Percentiles rank a stretch among this genome's conserved stretches.
Evolutionary conservation across 2,888 invertebrate genomes (phyloP).

Genomic region (Caenorhabditis uteleia): DNA sequence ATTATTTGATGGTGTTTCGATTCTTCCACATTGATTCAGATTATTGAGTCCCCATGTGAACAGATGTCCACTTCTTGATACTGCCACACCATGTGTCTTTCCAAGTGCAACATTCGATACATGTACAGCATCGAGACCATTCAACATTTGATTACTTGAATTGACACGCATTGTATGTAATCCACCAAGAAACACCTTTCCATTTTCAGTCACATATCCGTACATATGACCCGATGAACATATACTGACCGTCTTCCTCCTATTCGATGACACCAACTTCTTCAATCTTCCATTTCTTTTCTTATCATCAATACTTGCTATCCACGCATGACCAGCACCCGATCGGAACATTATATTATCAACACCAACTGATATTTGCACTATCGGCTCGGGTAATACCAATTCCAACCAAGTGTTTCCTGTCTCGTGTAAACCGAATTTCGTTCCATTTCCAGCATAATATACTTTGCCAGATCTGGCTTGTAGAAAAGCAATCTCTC

Average conservation of each 20-base stretch:
- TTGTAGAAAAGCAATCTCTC: slow-evolving; percentile 90
- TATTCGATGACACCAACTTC: slow-evolving; percentile 35
- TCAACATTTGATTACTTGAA: slow-evolving; percentile 42
- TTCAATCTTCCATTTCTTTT: slow-evolving; percentile 42
- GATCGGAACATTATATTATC: slow-evolving; percentile 60
- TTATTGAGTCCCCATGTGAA: slow-evolving; percentile 97
- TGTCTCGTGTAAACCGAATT: slow-evolving; percentile 75
- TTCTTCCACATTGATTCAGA: slow-evolving; percentile 89
- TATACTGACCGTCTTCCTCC: slow-evolving; percentile 72
- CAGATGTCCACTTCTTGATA: slow-evolving; percentile 86
- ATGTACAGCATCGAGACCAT: slow-evolving; percentile 35
- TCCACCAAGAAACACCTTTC: slow-evolving; percentile 81
- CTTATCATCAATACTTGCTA: slow-evolving; percentile 55
- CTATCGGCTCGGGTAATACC: slow-evolving; percentile 60
- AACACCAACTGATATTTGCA: slow-evolving; percentile 55
- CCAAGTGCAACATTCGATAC: slow-evolving; percentile 81
- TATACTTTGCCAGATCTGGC: slow-evolving; percentile 89
- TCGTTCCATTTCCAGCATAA: slow-evolving; percentile 84
- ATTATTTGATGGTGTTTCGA: slow-evolving; percentile 19
- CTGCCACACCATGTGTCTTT: slow-evolving; percentile 90
- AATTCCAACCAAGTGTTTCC: slow-evolving; percentile 61
- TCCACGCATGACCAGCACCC: slow-evolving; percentile 63
- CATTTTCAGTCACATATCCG: slow-evolving; percentile 87
- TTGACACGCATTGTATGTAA: slow-evolving; percentile 73
- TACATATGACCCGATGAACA: slow-evolving; percentile 95